Evolutionary conservation across 2,888 invertebrate genomes (phyloP), one percentile per base, ranked within the genome.

Genomic region (Clistopyga incitator): DNA sequence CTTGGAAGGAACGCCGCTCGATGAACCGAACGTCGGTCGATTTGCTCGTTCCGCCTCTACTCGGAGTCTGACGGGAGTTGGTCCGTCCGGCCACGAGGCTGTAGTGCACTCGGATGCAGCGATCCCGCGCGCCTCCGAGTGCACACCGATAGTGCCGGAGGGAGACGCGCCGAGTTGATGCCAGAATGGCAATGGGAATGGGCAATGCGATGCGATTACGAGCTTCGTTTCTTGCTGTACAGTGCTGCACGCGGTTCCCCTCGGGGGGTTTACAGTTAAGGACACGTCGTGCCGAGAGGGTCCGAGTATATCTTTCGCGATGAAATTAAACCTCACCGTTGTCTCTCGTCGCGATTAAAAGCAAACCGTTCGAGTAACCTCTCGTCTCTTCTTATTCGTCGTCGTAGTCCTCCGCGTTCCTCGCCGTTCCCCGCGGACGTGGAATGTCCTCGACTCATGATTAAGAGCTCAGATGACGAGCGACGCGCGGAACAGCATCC

Each of bases 231-330:
- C 87, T 86, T 86, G 84, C 85, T 78, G 80, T 84, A 79, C 82
- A 75, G 76, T 79, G 84, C 82, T 83, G 78, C 78, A 75, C 82
- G 83, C 70, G 81, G 80, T 45, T 25, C 42, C 78, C 78, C 59
- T 81, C 71, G 80, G 77, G 77, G 80, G 82, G 84, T 89, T 89
- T 90, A 90, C 90, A 89, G 90, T 90, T 90, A 90, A 90, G 86
- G 86, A 88, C 86, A 87, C 87, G 81, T 86, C 84, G 84, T 79
- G 74, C 67, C 78, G 67, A 45, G 77, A 18, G n/a, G n/a, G 79
- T 56, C 70, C 80, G 70, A 77, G 64, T 79, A 47, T 82, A 75
- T 81, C 78, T 75, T 71, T 61, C 76, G 50, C 72, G 86, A 88
- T 87, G 79, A 88, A 90, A 90, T 90, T 87, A 86, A 88, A 84